Percentiles rank a stretch among this genome's conserved stretches.
Evolutionary conservation across 2,888 invertebrate genomes (phyloP).

Genomic region (Amblyteles armatorius): DNA sequence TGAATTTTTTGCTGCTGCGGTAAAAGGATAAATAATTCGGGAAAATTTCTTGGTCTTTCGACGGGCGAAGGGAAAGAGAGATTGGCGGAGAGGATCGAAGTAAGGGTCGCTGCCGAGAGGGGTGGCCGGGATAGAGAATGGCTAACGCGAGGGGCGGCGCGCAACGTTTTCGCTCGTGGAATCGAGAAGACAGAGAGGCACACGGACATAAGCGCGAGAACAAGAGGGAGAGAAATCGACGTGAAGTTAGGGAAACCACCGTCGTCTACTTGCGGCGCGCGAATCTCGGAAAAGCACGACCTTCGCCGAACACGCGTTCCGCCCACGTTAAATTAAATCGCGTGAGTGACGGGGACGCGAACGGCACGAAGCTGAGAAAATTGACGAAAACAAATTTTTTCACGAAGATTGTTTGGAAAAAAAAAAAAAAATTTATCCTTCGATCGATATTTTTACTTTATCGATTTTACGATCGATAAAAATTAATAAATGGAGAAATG

Average conservation of each 20-base stretch:
- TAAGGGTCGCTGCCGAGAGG: conserved; percentile 51
- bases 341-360: conserved; percentile 58
- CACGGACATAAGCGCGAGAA: conserved; percentile 23
- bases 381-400: not conserved
- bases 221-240: conserved; percentile 27
- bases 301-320: conserved; percentile 67
- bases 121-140: conserved; percentile 43
- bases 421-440: too few relatives aligned
- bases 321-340: conserved; percentile 70
- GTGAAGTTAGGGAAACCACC: conserved; percentile 59
- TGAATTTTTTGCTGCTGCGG: not conserved
- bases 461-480: too few relatives aligned
- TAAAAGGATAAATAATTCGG: not conserved
- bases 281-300: conserved; percentile 68
- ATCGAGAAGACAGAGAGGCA: conserved; percentile 47
- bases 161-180: conserved; percentile 13
- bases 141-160: conserved; percentile 37
- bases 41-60: not conserved
- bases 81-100: conserved; percentile 55
- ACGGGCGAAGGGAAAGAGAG: conserved; percentile 31
- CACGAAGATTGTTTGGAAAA: too few relatives aligned
- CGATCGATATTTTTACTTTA: too few relatives aligned
- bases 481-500: not conserved
- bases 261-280: conserved; percentile 57
- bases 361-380: conserved; percentile 32